Conservation (phyloP, 2,797 vertebrate species). For the Pseudochirops corinnae region DNA sequence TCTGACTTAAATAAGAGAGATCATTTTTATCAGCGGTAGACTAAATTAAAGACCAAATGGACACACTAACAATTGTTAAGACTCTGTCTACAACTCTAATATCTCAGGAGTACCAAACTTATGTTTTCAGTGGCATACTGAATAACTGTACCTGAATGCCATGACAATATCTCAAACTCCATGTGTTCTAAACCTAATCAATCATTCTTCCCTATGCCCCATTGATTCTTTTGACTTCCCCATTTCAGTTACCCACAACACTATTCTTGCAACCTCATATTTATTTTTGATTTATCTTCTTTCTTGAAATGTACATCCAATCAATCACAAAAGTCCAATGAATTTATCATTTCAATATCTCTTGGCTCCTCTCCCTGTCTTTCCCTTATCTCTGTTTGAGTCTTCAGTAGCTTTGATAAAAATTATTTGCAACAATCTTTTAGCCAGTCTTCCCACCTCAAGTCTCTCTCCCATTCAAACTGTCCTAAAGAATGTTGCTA, state of each 20-base stretch:
- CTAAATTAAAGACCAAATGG: background rate
- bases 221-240: background rate
- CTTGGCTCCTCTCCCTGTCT: background rate
- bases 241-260: background rate
- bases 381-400: background rate
- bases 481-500: background rate
- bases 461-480: background rate
- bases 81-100: background rate
- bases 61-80: background rate
- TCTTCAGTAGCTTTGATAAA: background rate
- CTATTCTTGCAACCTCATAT: background rate
- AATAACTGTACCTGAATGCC: background rate
- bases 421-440: background rate
- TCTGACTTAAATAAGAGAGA: background rate
- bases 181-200: background rate
- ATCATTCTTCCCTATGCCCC: background rate
- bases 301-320: background rate
- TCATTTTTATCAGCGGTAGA: background rate
- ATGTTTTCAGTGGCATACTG: background rate
- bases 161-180: background rate
- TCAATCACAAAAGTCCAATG: slow-evolving; percentile 3
- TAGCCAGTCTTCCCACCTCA: background rate
- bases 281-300: background rate
- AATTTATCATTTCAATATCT: background rate
- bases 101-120: background rate